A percentile compares a stretch with the other conserved stretches of the same genome.
Evolutionary conservation across 2,888 invertebrate species (phyloP).

Genomic region (Ophioninae sp.): DNA sequence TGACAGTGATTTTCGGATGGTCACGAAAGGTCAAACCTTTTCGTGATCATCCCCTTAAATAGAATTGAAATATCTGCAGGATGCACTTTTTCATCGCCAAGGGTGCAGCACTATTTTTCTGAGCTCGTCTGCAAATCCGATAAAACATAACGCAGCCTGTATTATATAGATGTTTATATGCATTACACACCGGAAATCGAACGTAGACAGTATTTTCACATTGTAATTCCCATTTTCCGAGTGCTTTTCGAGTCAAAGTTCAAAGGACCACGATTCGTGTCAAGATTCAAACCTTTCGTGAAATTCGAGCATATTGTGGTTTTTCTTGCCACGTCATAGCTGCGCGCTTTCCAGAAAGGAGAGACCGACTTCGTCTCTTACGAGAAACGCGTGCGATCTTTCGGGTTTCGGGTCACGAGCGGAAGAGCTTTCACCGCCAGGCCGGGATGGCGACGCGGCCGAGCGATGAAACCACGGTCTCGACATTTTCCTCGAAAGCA

Average conservation of each 20-base stretch:
- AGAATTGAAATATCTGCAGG: too few relatives aligned
- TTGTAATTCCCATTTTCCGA: slow-evolving; percentile 24
- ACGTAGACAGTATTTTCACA: slow-evolving; percentile 8
- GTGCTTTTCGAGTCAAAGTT: slow-evolving; percentile 46
- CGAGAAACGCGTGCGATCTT: slow-evolving; percentile 35
- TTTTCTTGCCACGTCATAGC: slow-evolving; percentile 32
- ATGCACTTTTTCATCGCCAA: too few relatives aligned
- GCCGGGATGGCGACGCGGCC: neutral
- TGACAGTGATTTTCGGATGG: too few relatives aligned
- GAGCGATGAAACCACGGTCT: slow-evolving; percentile 57
- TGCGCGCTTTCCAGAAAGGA: slow-evolving; percentile 4
- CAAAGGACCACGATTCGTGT: slow-evolving; percentile 48
- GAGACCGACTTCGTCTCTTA: slow-evolving; percentile 20
- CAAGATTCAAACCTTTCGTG: neutral
- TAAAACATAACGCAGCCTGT: too few relatives aligned
- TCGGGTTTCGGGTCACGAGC: slow-evolving; percentile 62
- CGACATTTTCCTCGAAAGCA: slow-evolving; percentile 60
- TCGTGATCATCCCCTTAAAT: too few relatives aligned
- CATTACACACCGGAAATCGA: neutral
- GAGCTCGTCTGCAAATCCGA: too few relatives aligned
- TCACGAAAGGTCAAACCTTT: too few relatives aligned
- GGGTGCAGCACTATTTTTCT: too few relatives aligned
- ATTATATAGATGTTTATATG: neutral
- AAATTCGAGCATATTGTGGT: slow-evolving; percentile 58
- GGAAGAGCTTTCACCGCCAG: slow-evolving; percentile 56